Evolutionary conservation across 2,888 invertebrate genomes (phyloP), one percentile per base, ranked within the genome.

Genomic region (Cerastis rubricosa): DNA sequence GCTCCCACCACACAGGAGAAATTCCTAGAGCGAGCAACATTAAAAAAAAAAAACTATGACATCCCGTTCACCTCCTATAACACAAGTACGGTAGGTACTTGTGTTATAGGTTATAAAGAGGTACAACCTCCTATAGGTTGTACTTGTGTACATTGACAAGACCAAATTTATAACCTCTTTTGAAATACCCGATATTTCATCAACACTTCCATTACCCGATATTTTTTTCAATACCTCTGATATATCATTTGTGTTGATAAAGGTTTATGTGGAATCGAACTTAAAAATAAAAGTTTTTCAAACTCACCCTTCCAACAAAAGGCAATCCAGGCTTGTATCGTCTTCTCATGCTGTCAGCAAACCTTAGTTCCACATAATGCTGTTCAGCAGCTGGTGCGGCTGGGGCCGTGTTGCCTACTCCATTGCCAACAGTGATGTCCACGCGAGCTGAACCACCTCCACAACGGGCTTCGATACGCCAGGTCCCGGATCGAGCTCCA

Each of bases 261-360:
- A 6, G 29, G 59, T 19, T 29, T 19, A 25, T 12, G 5, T 54
- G 4, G 9, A 51, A 12, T 9, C 2, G 3, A 54, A 22, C 4
- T 6, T 9, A 29, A 29, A 17, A 9, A 12, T n/a, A 54, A 19
- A 35, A 35, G 11, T 1, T n/a, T 19, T 17, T 19, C 11, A 8
- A 40, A 93, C 96, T 95, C 88, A 97, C 97, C 94, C 97, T 97
- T 86, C 98, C 98, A 76, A 97, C 97, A 90, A 97, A 97, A 12
- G 97, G 97, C 74, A 98, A 92, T 57, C 97, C 97, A 51, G 97
- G 97, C 86, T 98, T 98, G 92, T 97, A 98, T 64, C 97, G 93
- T 67, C 97, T 91, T 64, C 97, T 92, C 97, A 97, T 97, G 89
- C 97, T 97, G 73, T 97, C 97, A 69, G 97, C 97, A 75, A 98